phyloP scores from a whole-genome alignment of 2,113 vertebrate species.

The Pelodiscus sinensis region DNA sequence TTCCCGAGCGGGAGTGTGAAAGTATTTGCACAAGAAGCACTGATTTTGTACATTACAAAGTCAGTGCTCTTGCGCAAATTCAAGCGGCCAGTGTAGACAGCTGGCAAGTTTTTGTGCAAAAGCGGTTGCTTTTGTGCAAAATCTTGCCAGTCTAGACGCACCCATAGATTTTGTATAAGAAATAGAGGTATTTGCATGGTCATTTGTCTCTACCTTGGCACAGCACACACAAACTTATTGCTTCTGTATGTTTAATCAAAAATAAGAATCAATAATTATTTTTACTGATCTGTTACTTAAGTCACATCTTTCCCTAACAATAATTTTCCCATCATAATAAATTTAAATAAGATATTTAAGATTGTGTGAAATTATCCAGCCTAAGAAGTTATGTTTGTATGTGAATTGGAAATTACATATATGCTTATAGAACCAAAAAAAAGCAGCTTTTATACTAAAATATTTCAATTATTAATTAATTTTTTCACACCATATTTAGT shows the following conservation, averaged over 20 bases:
- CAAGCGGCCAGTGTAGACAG: no score
- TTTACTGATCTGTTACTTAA: background rate
- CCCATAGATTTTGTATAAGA: background rate
- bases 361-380: background rate
- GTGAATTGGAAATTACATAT: background rate
- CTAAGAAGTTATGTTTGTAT: background rate
- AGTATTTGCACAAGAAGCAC: no score
- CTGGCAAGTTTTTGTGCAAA: no score
- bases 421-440: background rate
- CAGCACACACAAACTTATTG: background rate
- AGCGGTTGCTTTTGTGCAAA: no score
- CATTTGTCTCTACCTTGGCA: background rate
- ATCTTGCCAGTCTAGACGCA: no score
- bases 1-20: no score
- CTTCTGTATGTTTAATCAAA: background rate
- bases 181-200: background rate
- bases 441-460: background rate
- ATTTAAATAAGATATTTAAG: background rate
- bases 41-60: no score
- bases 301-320: background rate
- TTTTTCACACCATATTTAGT: background rate
- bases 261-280: background rate
- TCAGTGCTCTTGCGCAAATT: no score
- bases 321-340: background rate
- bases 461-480: background rate